Conservation (phyloP, 2,797 vertebrate genomes). For the Sternarchorhynchus goeldii region DNA sequence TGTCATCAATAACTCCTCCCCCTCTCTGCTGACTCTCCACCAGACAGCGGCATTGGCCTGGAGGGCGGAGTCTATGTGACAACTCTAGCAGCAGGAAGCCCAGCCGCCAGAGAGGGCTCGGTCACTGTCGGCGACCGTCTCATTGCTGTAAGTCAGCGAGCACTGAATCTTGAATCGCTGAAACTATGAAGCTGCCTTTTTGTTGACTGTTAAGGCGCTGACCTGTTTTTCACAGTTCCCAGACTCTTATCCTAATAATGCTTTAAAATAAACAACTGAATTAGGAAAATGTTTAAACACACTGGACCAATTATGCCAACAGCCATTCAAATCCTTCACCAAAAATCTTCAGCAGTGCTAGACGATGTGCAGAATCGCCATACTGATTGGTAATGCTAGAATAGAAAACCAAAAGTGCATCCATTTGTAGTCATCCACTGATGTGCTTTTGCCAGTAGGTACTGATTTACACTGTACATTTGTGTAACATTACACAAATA, state of each 20-base stretch:
- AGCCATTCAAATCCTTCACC: slow-evolving; percentile 20
- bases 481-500: too few relatives aligned
- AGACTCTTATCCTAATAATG: too few relatives aligned
- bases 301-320: slow-evolving; percentile 12
- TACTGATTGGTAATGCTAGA: slow-evolving; percentile 25
- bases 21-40: slow-evolving; percentile 10
- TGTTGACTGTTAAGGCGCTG: slow-evolving; percentile 13
- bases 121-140: slow-evolving; percentile 90
- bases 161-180: slow-evolving; percentile 13
- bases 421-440: slow-evolving; percentile 2
- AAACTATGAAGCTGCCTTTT: neutral
- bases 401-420: slow-evolving; percentile 25
- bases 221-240: slow-evolving; percentile 4
- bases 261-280: too few relatives aligned
- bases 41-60: slow-evolving; percentile 90
- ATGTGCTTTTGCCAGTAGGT: neutral
- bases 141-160: slow-evolving; percentile 85
- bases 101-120: slow-evolving; percentile 91
- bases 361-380: slow-evolving; percentile 18
- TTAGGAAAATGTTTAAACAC: slow-evolving; percentile 12
- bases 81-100: slow-evolving; percentile 86
- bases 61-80: slow-evolving; percentile 90
- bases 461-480: neutral
- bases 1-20: slow-evolving; percentile 33
- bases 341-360: slow-evolving; percentile 16